These are phyloP conservation scores for Anodontia alba DNA, from an alignment of 2,888 invertebrate species.

Conservation along the genomic window DNA sequence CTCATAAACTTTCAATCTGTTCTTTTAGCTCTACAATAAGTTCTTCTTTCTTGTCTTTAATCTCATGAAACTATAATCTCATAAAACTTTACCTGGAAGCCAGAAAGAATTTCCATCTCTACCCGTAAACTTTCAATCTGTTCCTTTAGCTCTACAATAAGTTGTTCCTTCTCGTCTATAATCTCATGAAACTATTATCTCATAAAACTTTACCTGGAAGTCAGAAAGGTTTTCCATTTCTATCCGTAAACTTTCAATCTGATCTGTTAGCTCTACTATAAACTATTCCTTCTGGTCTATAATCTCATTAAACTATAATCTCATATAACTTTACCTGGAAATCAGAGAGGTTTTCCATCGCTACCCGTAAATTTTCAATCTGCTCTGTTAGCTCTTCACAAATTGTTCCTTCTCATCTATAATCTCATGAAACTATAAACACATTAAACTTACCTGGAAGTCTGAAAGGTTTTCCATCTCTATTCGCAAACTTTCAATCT, in stretches of 20 bases:
- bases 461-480: slow-evolving; percentile 77
- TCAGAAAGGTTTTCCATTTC: slow-evolving; percentile 77
- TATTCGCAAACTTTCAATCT: slow-evolving; percentile 75
- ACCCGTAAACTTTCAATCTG: slow-evolving; percentile 77
- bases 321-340: slow-evolving; percentile 73
- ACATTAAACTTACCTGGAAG: slow-evolving; percentile 76
- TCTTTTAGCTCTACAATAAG: too few species aligned
- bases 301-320: too few species aligned
- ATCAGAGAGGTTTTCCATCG: slow-evolving; percentile 75
- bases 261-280: slow-evolving; percentile 72
- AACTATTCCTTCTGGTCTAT: slow-evolving; percentile 72
- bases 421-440: slow-evolving; percentile 23
- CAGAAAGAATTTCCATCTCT: slow-evolving; percentile 76
- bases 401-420: slow-evolving; percentile 72
- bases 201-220: slow-evolving; percentile 72
- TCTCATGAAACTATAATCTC: slow-evolving; percentile 21
- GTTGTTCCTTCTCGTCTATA: too few species aligned
- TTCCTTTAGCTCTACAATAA: too few species aligned
- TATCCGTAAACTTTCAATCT: slow-evolving; percentile 75
- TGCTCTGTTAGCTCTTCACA: slow-evolving; percentile 73
- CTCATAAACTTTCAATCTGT: slow-evolving; percentile 76
- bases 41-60: too few species aligned
- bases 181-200: slow-evolving; percentile 21
- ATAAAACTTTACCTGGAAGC: slow-evolving; percentile 74
- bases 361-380: slow-evolving; percentile 75